Base-by-base conservation (phyloP, 1,140 invertebrate species). In the Papilio machaon region DNA sequence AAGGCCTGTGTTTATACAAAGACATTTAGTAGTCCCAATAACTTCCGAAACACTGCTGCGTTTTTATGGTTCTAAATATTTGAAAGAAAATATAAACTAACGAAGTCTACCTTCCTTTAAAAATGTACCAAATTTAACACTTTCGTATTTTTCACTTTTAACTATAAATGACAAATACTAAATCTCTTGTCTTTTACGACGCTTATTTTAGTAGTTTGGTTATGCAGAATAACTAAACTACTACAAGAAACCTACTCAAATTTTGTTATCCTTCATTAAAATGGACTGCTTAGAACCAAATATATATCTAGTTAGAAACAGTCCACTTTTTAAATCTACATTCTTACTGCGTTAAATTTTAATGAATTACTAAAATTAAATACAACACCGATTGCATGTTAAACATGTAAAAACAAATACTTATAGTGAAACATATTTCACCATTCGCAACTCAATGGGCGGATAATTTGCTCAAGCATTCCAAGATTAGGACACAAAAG, bases 401-500 rank as follows among this genome's bases (percentile, higher is more conserved):
- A 70, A 38, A 76, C 74, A 30, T 47, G 47, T 30, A 76, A 30
- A 76, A 76, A 76, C 47, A 30, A 76, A 76, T 35, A 11, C n/a
- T 8, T 47, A 49, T 49, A 76, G 47, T 47, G 46, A 76, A 52
- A 76, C 74, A 76, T 23, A 76, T 76, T 54, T 52, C 46, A 35
- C 23, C 46, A 52, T 52, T 76, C 47, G 19, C 23, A 54, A 52
- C 52, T 47, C 23, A 76, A 76, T 76, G 23, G 47, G 52, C 19
- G 83, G 83, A 84, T 86, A 86, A 89, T 88, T 87, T 85, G 86
- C 85, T 83, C 83, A 73, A 86, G 75, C 83, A 84, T 83, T 84
- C 83, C 80, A 73, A 86, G 86, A 86, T 88, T 86, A 86, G 85
- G 85, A 77, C 77, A 83, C 84, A 85, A 85, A 86, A 86, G 82